Evolutionary conservation across 2,113 vertebrate genomes (phyloP).

Genomic region (Edolisoma coerulescens): DNA sequence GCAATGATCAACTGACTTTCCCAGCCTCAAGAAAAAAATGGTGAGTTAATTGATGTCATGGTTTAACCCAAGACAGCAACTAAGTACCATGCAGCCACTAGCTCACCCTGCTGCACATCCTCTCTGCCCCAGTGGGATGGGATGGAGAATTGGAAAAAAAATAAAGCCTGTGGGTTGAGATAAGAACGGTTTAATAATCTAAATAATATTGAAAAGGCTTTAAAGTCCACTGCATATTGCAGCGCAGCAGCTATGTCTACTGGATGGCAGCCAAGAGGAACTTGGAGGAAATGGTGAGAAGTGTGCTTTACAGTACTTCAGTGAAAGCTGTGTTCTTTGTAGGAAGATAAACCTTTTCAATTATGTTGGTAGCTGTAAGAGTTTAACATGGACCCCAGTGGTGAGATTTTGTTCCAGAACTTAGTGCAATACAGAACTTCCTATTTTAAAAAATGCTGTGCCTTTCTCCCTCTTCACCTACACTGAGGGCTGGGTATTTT

Average conservation of each 20-base stretch:
- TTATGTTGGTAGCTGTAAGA: neutral
- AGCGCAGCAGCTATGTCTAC: neutral
- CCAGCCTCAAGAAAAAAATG: neutral
- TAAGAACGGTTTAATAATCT: neutral
- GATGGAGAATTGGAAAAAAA: neutral
- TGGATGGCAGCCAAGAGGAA: neutral
- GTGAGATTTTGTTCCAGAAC: neutral
- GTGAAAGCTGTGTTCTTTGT: neutral
- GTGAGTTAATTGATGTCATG: neutral
- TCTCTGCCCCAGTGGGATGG: neutral
- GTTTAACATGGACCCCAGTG: neutral
- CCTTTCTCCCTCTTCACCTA: neutral
- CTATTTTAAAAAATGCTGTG: neutral
- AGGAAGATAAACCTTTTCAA: slow-evolving; percentile 49
- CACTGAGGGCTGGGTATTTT: neutral
- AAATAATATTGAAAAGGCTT: neutral
- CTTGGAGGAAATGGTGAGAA: neutral
- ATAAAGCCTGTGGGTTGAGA: neutral
- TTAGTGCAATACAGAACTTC: neutral
- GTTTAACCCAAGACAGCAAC: neutral
- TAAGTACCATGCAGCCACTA: neutral
- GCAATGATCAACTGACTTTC: neutral
- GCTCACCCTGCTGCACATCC: neutral
- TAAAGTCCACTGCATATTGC: neutral
- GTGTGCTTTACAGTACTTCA: neutral